Evolutionary conservation across 2,888 invertebrate genomes (phyloP), one percentile per base, ranked within the genome.

Genomic region (Drosophila paracracens): DNA sequence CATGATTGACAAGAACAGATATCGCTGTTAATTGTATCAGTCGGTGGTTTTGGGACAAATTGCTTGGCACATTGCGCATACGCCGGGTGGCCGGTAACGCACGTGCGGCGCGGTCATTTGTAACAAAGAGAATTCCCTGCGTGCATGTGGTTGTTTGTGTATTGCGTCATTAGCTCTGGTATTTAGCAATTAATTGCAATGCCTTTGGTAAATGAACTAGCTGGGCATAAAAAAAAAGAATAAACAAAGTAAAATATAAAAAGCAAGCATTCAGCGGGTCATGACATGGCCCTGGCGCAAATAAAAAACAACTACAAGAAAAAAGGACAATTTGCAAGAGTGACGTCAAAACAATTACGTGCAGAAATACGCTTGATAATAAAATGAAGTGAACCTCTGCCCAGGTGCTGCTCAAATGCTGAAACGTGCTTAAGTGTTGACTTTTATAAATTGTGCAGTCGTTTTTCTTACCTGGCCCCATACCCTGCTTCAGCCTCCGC

Each of bases 311-410:
- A 51, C 36, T 38, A n/a, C 29, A 63, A 62, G 31, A 16, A 72
- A 88, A 88, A 88, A 78, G 78, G 67, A 82, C 86, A 88, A 85
- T 81, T 81, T 85, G 85, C 82, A 81, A 77, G 74, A 80, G 90
- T 85, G 90, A 88, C 90, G 86, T 83, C 86, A 88, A 86, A 87
- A 88, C 90, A 87, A 87, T 87, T 87, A 87, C 87, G 90, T 83
- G 86, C 78, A 80, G 72, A 85, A 87, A 83, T 83, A 79, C 80
- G 89, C 85, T 85, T 85, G 89, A 87, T 87, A 89, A 89, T 89
- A 90, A 89, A 90, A 86, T 88, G 83, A 83, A 89, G 86, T 88
- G 88, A 74, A 63, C 60, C 79, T 67, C 62, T 64, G 38, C 25
- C 29, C 25, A 62, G 33, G 58, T 46, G 58, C 50, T 53, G 52